Conservation (phyloP, 2,113 vertebrate species). For the Hemiscyllium ocellatum region DNA sequence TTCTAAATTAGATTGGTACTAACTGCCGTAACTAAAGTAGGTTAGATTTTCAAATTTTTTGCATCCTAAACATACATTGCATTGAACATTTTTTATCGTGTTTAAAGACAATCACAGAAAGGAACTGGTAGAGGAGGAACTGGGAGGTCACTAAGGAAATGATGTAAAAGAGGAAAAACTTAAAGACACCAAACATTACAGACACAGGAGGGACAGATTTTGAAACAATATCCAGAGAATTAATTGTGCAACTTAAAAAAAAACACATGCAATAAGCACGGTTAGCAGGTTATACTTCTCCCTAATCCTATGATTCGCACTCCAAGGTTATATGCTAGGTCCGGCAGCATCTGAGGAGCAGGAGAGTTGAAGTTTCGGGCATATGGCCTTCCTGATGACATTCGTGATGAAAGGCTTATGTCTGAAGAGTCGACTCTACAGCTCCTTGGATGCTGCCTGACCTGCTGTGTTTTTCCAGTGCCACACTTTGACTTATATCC, state of each 20-base stretch:
- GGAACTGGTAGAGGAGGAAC: background rate
- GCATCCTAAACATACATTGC: background rate
- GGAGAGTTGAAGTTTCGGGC: background rate
- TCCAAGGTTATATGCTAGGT: background rate
- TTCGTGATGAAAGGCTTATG: too few species aligned
- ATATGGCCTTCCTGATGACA: too few species aligned
- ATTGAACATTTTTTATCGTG: background rate
- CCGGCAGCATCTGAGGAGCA: too few species aligned
- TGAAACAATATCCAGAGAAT: background rate
- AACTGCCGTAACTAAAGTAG: background rate
- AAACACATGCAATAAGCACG: background rate
- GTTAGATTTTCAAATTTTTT: background rate
- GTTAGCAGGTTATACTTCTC: background rate
- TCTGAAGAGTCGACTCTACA: too few species aligned
- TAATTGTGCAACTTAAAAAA: background rate
- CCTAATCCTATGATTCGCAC: background rate
- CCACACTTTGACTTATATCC: too few species aligned
- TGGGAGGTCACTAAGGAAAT: background rate
- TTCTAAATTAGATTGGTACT: too few species aligned
- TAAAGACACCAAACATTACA: background rate
- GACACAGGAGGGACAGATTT: background rate
- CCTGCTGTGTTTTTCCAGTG: too few species aligned
- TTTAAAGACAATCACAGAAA: background rate
- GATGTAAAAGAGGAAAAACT: background rate
- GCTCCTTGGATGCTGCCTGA: too few species aligned